Evolutionary conservation across 2,888 invertebrate species (phyloP).

Genomic region (Cyaniris semiargus): DNA sequence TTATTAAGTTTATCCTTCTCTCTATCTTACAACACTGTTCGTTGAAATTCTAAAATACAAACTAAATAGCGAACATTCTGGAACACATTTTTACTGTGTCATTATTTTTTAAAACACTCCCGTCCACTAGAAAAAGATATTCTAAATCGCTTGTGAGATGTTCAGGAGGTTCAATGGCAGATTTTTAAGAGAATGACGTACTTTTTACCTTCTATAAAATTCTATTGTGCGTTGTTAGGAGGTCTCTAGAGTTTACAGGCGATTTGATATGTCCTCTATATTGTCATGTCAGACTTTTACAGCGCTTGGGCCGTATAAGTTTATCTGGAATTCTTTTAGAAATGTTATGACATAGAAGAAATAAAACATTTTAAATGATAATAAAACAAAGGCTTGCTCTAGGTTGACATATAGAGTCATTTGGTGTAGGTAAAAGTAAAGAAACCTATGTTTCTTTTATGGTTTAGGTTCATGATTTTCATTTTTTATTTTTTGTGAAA

Average conservation of each 20-base stretch:
- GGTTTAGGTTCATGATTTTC: background rate
- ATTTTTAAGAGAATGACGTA: constrained; percentile 35
- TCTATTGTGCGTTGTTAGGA: constrained; percentile 42
- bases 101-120: constrained; percentile 23
- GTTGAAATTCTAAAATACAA: background rate
- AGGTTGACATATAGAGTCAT: background rate
- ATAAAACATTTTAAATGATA: constrained; percentile 21
- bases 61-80: constrained; percentile 22
- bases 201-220: constrained; percentile 43
- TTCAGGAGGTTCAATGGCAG: constrained; percentile 24
- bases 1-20: background rate
- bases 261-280: constrained; percentile 41
- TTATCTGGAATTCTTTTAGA: constrained; percentile 17
- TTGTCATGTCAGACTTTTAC: constrained; percentile 42
- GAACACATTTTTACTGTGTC: constrained; percentile 11
- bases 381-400: background rate
- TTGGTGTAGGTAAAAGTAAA: background rate
- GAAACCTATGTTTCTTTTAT: background rate
- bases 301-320: constrained; percentile 33
- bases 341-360: constrained; percentile 5
- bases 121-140: constrained; percentile 24
- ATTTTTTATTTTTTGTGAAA: background rate
- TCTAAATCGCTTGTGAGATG: constrained; percentile 23
- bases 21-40: background rate
- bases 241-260: constrained; percentile 40